Conservation (phyloP, 2,888 invertebrate genomes). For the Cosmopolites sordidus region DNA sequence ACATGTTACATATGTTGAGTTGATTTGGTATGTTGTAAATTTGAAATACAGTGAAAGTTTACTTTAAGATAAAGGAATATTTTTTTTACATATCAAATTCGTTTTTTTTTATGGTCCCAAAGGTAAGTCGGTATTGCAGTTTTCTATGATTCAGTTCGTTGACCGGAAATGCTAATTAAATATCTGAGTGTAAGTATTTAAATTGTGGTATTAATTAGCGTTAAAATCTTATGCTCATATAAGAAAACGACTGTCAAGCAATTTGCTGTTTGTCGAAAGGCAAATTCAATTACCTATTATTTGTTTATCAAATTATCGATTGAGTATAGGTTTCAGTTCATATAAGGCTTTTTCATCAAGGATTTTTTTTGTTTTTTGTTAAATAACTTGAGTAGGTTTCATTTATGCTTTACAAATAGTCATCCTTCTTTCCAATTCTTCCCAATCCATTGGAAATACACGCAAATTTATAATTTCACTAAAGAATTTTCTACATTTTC, state of each 20-base stretch:
- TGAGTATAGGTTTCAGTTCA: too few relatives aligned
- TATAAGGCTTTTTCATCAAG: too few relatives aligned
- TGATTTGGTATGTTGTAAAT: neutral
- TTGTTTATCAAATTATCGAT: neutral
- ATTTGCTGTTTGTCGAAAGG: neutral
- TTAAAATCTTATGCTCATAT: neutral
- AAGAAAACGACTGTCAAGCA: neutral
- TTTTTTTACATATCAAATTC: neutral
- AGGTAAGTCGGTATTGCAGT: neutral
- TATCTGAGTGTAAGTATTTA: neutral
- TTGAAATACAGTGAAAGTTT: neutral
- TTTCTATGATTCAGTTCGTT: neutral
- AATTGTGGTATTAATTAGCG: neutral
- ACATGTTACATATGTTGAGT: neutral
- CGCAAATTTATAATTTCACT: too few relatives aligned
- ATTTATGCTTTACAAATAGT: too few relatives aligned
- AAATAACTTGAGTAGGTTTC: too few relatives aligned
- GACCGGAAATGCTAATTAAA: slow-evolving; percentile 1
- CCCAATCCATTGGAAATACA: too few relatives aligned
- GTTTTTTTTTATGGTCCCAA: neutral
- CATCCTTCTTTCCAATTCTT: too few relatives aligned
- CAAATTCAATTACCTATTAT: neutral
- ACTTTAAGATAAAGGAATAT: neutral
- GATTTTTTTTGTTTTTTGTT: too few relatives aligned
- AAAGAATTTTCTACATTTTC: too few relatives aligned